A percentile compares a stretch with the other conserved stretches of the same genome.
These are phyloP conservation scores for Drosophila nigricruria DNA, from an alignment of 2,888 invertebrate genomes.

Conservation along the genomic window DNA sequence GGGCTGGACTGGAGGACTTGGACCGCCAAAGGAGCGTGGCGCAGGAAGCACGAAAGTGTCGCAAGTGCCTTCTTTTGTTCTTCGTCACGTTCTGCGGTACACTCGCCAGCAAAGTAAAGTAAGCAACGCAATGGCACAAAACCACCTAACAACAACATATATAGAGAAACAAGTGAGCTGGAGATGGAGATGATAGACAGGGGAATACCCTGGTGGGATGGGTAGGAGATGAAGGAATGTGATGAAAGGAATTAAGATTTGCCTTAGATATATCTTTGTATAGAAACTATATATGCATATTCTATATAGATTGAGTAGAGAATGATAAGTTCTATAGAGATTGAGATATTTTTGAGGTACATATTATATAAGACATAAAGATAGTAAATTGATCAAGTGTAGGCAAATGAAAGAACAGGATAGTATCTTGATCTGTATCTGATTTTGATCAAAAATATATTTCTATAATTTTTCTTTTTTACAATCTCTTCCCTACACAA, in stretches of 20 bases:
- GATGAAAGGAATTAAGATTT: not conserved
- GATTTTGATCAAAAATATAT: not conserved
- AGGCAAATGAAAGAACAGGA: not conserved
- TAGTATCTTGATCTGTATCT: not conserved
- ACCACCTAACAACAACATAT: slow-evolving; percentile 47
- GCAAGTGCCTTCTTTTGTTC: slow-evolving; percentile 84
- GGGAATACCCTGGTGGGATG: not conserved
- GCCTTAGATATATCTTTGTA: not conserved
- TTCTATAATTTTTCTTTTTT: too few relatives aligned
- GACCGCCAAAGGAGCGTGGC: slow-evolving; percentile 38
- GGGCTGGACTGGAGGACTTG: slow-evolving; percentile 1
- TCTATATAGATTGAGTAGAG: too few relatives aligned
- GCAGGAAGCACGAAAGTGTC: slow-evolving; percentile 78
- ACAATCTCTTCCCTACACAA: not conserved
- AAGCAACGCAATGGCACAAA: slow-evolving; percentile 35
- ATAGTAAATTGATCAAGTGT: not conserved
- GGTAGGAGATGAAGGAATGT: rapidly evolving
- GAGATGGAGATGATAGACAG: not conserved
- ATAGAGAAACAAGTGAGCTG: not conserved
- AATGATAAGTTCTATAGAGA: too few relatives aligned
- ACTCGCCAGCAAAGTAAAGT: slow-evolving; percentile 50
- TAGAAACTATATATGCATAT: not conserved
- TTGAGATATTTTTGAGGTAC: too few relatives aligned
- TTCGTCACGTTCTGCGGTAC: slow-evolving; percentile 84
- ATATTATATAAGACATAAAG: not conserved